Evolutionary conservation across 1,140 invertebrate species (phyloP), one percentile per base, ranked within the genome.

Genomic region (Matsumurasca onukii): DNA sequence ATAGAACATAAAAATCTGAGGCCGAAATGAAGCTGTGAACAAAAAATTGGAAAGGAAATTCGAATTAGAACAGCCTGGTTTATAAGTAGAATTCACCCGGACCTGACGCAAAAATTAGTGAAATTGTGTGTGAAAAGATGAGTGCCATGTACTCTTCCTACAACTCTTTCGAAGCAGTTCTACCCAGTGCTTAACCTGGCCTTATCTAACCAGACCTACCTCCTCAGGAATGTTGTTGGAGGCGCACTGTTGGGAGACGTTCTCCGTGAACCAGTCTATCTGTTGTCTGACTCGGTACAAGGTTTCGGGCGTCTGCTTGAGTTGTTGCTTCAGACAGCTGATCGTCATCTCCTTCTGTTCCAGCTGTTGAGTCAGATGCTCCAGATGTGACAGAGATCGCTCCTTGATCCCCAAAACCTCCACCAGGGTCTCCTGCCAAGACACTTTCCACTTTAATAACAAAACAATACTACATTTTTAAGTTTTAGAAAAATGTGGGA

Each of bases 191-290:
- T n/a, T n/a, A n/a, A n/a, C n/a, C n/a, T n/a, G n/a, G n/a, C n/a
- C n/a, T n/a, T n/a, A n/a, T n/a, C n/a, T n/a, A n/a, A n/a, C n/a
- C n/a, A n/a, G n/a, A n/a, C n/a, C n/a, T 29, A 59, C 55, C 55
- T 59, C 55, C 55, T 59, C 55, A 29, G 55, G 24, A 29, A 13
- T 12, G n/a, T 59, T 59, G 55, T 27, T 27, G 12, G 15, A 9
- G 55, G 15, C 24, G n/a, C 55, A 59, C 25, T 59, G 55, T n/a
- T 59, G 55, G 22, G 22, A 27, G 25, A 59, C n/a, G 25, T 59
- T 59, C 55, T 59, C 55, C 5, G 55, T 59, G 25, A 59, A 59
- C 55, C 55, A 59, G 55, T 59, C 55, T 27, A 59, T 27, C 25
- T 59, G 55, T 24, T 59, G 55, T 24, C 55, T 25, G 2, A 59